phyloP scores from a whole-genome alignment of 2,888 invertebrate species.

The Pantelozetes paolii region DNA sequence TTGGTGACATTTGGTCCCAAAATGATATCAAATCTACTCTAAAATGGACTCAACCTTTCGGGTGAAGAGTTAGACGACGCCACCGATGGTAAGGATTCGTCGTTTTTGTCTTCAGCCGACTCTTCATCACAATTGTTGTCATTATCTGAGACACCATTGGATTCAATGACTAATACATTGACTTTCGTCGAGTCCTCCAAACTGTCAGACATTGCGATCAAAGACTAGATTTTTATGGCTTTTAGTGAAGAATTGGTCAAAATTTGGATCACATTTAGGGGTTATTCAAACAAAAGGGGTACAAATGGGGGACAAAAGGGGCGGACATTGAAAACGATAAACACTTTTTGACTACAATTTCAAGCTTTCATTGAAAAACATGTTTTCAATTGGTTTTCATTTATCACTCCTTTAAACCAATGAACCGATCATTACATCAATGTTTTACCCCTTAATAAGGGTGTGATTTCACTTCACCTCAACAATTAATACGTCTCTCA shows the following conservation, averaged over 20 bases:
- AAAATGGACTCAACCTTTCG: slow-evolving; percentile 9
- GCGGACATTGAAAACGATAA: background rate
- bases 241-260: background rate
- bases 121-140: background rate
- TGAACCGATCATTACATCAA: too few species aligned
- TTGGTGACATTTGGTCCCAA: slow-evolving; percentile 13
- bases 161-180: slow-evolving; percentile 17
- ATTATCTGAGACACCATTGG: slow-evolving; percentile 17
- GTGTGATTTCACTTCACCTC: too few species aligned
- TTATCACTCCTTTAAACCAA: too few species aligned
- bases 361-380: too few species aligned
- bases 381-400: too few species aligned
- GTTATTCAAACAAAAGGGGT: background rate
- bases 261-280: background rate
- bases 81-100: background rate
- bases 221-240: background rate
- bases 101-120: background rate
- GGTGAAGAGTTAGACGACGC: slow-evolving; percentile 26
- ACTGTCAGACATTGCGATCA: background rate
- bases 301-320: background rate
- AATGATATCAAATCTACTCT: background rate
- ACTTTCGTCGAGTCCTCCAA: slow-evolving; percentile 29
- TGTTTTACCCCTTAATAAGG: too few species aligned
- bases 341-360: too few species aligned
- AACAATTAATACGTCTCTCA: too few species aligned